Evolutionary conservation across 2,113 vertebrate species (phyloP).

Genomic region (Mugil cephalus): DNA sequence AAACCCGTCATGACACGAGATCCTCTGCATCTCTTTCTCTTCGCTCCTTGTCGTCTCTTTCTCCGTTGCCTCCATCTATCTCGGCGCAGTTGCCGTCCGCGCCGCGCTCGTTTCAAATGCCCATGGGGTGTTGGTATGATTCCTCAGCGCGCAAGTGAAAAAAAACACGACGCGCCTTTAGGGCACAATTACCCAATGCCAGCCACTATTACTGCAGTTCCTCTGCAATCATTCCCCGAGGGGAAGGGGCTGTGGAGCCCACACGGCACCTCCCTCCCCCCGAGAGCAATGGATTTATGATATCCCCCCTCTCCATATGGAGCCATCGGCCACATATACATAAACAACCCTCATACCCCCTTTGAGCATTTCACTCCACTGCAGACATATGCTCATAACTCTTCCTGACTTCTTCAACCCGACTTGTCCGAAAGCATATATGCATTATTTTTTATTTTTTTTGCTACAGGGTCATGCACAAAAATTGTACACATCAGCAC

Average conservation of each 20-base stretch:
- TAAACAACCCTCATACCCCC: conserved; percentile 46
- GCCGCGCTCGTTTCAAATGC: conserved; percentile 45
- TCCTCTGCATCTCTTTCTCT: conserved; percentile 1
- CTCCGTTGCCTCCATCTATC: conserved; percentile 6
- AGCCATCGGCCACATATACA: conserved; percentile 53
- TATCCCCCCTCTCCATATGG: conserved; percentile 63
- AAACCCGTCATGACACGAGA: conserved; percentile 25
- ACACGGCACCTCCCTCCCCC: conserved; percentile 38
- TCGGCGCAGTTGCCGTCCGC: conserved; percentile 14
- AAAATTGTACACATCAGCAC: no score
- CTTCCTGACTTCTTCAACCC: conserved; percentile 33
- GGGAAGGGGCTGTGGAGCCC: conserved; percentile 37
- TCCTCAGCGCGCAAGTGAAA: conserved; percentile 70
- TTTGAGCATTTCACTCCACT: conserved; percentile 34
- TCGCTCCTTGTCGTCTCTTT: conserved; percentile 22
- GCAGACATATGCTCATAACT: conserved; percentile 38
- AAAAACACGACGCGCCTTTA: conserved; percentile 74
- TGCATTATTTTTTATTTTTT: conserved; percentile 14
- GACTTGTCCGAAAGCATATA: conserved; percentile 27
- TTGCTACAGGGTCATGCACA: no score
- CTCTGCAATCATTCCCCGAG: conserved; percentile 62
- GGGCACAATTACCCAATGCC: conserved; percentile 81
- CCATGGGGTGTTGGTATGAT: conserved; percentile 67
- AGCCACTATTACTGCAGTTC: conserved; percentile 74
- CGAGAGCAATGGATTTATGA: conserved; percentile 63